phyloP scores from a whole-genome alignment of 2,888 invertebrate species.

The Heliconius ismenius region DNA sequence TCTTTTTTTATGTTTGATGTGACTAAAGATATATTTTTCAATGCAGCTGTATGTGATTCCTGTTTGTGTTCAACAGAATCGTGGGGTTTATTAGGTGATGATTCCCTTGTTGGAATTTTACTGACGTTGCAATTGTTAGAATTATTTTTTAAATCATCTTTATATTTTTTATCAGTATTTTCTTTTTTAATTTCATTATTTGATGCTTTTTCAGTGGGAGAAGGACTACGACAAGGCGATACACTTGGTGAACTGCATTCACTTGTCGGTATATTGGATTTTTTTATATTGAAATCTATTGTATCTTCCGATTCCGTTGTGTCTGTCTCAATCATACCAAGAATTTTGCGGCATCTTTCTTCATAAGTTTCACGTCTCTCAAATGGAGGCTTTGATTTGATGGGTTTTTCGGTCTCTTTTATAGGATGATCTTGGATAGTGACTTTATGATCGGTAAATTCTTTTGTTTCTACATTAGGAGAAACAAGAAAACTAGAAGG shows the following conservation, averaged over 20 bases:
- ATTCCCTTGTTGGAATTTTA: constrained; percentile 35
- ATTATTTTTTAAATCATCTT: constrained; percentile 50
- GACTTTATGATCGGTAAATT: constrained; percentile 54
- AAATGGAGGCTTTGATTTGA: constrained; percentile 80
- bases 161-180: constrained; percentile 51
- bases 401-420: constrained; percentile 52
- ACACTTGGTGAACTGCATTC: constrained; percentile 57
- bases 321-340: constrained; percentile 82
- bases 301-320: constrained; percentile 52
- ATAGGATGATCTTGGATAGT: constrained; percentile 60
- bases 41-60: constrained; percentile 10
- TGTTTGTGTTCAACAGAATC: constrained; percentile 28
- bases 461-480: constrained; percentile 60
- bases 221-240: constrained; percentile 64
- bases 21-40: constrained; percentile 52
- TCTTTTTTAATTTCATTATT: constrained; percentile 48
- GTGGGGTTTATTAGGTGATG: constrained; percentile 37
- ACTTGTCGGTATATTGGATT: constrained; percentile 48
- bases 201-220: constrained; percentile 51
- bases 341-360: constrained; percentile 86
- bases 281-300: constrained; percentile 49
- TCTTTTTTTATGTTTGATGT: constrained; percentile 17
- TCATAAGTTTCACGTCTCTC: constrained; percentile 87
- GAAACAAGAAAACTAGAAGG: constrained; percentile 70
- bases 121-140: constrained; percentile 26